These are phyloP conservation scores for Musca vetustissima DNA, from an alignment of 1,140 invertebrate species.

Conservation along the genomic window DNA sequence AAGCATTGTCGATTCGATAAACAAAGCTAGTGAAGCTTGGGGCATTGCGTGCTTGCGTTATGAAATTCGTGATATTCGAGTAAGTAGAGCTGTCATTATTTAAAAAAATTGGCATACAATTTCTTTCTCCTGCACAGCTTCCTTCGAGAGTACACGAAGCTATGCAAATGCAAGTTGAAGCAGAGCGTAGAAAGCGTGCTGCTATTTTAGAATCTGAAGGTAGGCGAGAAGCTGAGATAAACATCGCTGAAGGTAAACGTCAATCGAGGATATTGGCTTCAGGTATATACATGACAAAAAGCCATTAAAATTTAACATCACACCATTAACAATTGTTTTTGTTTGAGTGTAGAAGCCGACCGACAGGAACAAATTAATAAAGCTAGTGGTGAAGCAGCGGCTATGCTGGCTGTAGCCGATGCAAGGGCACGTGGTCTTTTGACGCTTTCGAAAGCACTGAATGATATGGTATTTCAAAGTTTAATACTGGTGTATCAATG, in stretches of 20 bases:
- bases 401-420: conserved; percentile 81
- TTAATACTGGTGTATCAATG: no score
- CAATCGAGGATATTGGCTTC: conserved; percentile 90
- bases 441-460: conserved; percentile 71
- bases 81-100: conserved; percentile 59
- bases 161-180: conserved; percentile 99
- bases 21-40: conserved; percentile 97
- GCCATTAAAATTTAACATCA: background rate
- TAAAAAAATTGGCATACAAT: background rate
- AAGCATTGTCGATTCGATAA: conserved; percentile 95
- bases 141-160: conserved; percentile 94
- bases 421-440: conserved; percentile 79
- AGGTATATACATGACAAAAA: conserved; percentile 61
- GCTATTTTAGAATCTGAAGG: conserved; percentile 97
- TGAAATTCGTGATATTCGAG: conserved; percentile 78
- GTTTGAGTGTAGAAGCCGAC: conserved; percentile 69
- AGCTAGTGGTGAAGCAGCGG: conserved; percentile 84
- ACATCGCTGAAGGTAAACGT: conserved; percentile 95
- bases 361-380: conserved; percentile 86
- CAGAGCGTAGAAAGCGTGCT: conserved; percentile 94
- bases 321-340: background rate
- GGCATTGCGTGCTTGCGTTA: conserved; percentile 96
- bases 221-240: conserved; percentile 91
- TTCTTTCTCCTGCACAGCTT: conserved; percentile 56
- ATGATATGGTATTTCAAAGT: conserved; percentile 10